Conservation (phyloP, 2,888 invertebrate species). For the Exocentrus adspersus region DNA sequence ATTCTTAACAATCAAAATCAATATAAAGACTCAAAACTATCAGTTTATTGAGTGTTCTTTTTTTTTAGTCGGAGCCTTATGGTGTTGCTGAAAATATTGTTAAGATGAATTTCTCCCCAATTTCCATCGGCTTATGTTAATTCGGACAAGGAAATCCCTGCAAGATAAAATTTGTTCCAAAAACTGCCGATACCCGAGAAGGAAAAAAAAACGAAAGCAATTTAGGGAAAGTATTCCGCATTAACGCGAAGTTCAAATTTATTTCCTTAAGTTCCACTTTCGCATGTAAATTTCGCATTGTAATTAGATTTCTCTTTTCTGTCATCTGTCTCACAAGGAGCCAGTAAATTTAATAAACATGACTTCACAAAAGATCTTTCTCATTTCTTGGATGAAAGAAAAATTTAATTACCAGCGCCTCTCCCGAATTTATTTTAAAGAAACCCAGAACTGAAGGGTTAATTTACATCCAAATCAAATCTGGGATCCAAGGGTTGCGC, state of each 20-base stretch:
- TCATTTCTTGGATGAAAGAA: conserved; percentile 16
- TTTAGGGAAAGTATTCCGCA: conserved; percentile 1
- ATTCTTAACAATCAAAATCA: no score
- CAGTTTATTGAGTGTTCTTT: background rate
- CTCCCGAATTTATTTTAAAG: conserved; percentile 9
- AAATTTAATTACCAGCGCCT: conserved; percentile 20
- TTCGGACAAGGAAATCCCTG: background rate
- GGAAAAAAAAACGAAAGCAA: conserved; percentile 6
- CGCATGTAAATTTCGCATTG: conserved; percentile 20
- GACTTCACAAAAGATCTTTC: conserved; percentile 3
- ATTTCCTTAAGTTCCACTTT: conserved; percentile 22
- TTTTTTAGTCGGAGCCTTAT: background rate
- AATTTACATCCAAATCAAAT: conserved; percentile 24
- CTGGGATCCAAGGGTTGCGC: background rate
- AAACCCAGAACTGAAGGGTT: conserved; percentile 20
- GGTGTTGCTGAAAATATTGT: background rate
- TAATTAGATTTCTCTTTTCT: conserved; percentile 27
- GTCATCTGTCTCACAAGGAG: conserved; percentile 7
- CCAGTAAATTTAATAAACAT: conserved; percentile 26
- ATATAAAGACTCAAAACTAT: no score
- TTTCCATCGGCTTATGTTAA: background rate
- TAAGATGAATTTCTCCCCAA: background rate
- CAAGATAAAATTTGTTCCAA: background rate
- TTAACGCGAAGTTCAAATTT: conserved; percentile 15
- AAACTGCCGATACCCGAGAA: background rate